A percentile compares a stretch with the other conserved stretches of the same genome.
Evolutionary conservation across 1,140 invertebrate species (phyloP).

Genomic region (Zaprionus inermis): DNA sequence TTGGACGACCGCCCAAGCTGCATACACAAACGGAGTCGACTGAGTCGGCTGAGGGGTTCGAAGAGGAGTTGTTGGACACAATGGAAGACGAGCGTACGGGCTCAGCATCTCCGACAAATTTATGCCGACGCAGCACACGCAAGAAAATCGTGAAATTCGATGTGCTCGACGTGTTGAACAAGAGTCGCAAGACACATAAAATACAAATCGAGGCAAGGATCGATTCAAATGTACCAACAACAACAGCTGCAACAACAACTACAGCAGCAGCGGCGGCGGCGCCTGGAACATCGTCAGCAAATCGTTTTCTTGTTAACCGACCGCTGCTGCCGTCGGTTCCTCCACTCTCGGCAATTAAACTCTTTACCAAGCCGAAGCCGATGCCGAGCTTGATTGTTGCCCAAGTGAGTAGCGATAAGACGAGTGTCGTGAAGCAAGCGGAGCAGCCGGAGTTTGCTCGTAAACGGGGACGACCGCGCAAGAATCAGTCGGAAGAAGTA

Average conservation of each 20-base stretch:
- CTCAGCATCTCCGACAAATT: constrained; percentile 42
- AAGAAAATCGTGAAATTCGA: constrained; percentile 81
- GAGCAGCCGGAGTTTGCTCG: constrained; percentile 5
- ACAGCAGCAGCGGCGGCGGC: neutral
- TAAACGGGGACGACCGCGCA: constrained; percentile 63
- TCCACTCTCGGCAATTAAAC: constrained; percentile 37
- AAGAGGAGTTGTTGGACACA: constrained; percentile 1
- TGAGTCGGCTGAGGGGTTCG: constrained; percentile 17
- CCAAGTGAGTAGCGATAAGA: constrained; percentile 61
- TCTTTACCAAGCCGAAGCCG: constrained; percentile 57
- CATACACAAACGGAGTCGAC: neutral
- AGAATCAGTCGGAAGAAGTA: constrained; percentile 2
- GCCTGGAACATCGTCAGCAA: constrained; percentile 2
- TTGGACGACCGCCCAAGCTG: constrained; percentile 38
- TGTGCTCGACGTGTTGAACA: constrained; percentile 75
- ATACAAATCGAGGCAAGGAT: constrained; percentile 81
- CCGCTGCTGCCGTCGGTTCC: constrained; percentile 45
- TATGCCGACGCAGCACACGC: constrained; percentile 73
- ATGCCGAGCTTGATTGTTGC: constrained; percentile 64
- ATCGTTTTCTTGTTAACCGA: constrained; percentile 14
- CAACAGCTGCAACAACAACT: neutral
- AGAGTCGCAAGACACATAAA: constrained; percentile 76
- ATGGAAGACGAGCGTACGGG: constrained; percentile 5
- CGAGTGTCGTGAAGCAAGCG: neutral
- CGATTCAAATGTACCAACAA: constrained; percentile 65